phyloP scores from a whole-genome alignment of 2,113 vertebrate genomes.

The Oxyura jamaicensis region DNA sequence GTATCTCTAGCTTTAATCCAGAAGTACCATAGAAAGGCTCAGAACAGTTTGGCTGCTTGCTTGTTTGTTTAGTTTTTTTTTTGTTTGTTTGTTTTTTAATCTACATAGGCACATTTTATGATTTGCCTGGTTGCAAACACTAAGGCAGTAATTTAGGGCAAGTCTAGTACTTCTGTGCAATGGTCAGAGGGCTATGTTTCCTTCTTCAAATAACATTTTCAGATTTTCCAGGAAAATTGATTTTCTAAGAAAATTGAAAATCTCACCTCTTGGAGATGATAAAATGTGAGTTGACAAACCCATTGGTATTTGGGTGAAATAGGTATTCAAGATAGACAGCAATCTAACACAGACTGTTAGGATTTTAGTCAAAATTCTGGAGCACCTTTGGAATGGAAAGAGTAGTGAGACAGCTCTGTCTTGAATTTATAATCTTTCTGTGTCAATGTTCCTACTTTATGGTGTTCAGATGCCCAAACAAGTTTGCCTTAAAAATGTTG shows the following conservation, averaged over 20 bases:
- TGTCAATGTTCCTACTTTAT: not conserved
- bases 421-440: not conserved
- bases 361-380: not conserved
- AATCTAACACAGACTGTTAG: not conserved
- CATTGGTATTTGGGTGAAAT: not conserved
- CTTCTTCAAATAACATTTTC: not conserved
- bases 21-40: not conserved
- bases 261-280: not conserved
- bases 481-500: not conserved
- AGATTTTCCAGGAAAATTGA: not conserved
- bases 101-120: rapidly evolving
- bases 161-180: not conserved
- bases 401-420: not conserved
- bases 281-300: not conserved
- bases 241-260: not conserved
- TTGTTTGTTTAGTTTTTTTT: not conserved
- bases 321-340: not conserved
- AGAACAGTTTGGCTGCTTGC: not conserved
- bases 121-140: not conserved
- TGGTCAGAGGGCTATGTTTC: not conserved
- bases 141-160: not conserved
- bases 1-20: rapidly evolving
- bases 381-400: not conserved
- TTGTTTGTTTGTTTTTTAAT: not conserved
- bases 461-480: not conserved